These are phyloP conservation scores for Phthorimaea operculella DNA, from an alignment of 1,140 invertebrate species.

Conservation along the genomic window DNA sequence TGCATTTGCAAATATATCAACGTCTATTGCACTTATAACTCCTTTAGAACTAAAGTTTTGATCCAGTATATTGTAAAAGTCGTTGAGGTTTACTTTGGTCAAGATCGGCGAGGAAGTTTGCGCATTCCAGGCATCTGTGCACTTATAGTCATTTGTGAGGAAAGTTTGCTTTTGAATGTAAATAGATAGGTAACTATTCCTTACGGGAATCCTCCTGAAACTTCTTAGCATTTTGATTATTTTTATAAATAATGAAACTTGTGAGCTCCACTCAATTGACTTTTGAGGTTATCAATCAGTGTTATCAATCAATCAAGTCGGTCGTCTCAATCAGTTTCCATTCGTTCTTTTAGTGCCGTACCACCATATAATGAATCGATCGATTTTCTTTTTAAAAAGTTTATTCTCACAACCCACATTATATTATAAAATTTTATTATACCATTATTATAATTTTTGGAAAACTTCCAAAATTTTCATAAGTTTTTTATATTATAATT, in stretches of 20 bases:
- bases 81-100: constrained; percentile 71
- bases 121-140: constrained; percentile 73
- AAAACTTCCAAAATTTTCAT: too few relatives aligned
- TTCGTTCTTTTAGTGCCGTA: too few relatives aligned
- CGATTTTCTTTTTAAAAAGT: too few relatives aligned
- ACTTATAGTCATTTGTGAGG: constrained; percentile 75
- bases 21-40: constrained; percentile 75
- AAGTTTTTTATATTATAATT: too few relatives aligned
- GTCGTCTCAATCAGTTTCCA: too few relatives aligned
- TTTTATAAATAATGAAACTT: not conserved
- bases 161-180: constrained; percentile 33
- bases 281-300: too few relatives aligned
- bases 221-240: constrained; percentile 18
- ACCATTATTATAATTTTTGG: too few relatives aligned
- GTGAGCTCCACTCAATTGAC: too few relatives aligned
- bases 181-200: constrained; percentile 7
- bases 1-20: constrained; percentile 79
- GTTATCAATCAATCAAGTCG: too few relatives aligned
- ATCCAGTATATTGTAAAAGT: constrained; percentile 74
- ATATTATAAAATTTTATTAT: too few relatives aligned
- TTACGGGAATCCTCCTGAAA: constrained; percentile 10
- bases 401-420: too few relatives aligned
- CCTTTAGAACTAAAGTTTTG: constrained; percentile 67
- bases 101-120: constrained; percentile 71
- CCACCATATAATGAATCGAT: too few relatives aligned